Evolutionary conservation across 2,888 invertebrate genomes (phyloP).

Genomic region (Nomada fabriciana): DNA sequence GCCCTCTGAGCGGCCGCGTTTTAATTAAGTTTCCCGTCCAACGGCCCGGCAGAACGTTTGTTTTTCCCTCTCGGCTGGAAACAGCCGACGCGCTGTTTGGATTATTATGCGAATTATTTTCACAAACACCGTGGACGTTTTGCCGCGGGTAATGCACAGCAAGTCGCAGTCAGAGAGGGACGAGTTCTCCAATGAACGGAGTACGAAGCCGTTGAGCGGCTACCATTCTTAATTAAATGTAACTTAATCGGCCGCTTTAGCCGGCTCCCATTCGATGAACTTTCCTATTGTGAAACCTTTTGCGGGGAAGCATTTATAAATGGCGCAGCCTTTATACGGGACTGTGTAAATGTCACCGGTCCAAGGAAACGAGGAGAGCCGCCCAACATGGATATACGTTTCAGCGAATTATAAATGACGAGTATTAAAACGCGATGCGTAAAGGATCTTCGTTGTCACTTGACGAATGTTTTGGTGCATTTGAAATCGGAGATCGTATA

Average conservation of each 20-base stretch:
- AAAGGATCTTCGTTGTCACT: background rate
- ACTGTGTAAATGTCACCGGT: constrained; percentile 39
- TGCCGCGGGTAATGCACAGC: background rate
- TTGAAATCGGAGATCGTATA: background rate
- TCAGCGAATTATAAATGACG: background rate
- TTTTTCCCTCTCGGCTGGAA: background rate
- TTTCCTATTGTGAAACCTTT: constrained; percentile 14
- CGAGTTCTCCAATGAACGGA: background rate
- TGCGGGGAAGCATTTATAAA: constrained; percentile 19
- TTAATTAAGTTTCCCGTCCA: constrained; percentile 39
- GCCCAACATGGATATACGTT: background rate
- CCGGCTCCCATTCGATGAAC: constrained; percentile 30
- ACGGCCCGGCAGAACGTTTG: background rate
- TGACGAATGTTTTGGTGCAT: background rate
- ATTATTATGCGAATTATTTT: constrained; percentile 25
- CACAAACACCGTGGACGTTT: background rate
- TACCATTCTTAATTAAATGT: constrained; percentile 42
- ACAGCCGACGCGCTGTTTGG: constrained; percentile 4
- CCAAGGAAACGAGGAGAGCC: background rate
- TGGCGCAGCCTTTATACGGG: constrained; percentile 18
- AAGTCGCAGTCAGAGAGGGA: background rate
- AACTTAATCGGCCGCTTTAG: constrained; percentile 34
- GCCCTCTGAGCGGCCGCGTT: background rate
- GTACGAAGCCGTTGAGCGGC: background rate
- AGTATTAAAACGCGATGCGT: background rate